Percentiles rank a stretch among this genome's conserved stretches.
phyloP scores from a whole-genome alignment of 2,797 vertebrate species.

The Triplophysa yarkandensis region DNA sequence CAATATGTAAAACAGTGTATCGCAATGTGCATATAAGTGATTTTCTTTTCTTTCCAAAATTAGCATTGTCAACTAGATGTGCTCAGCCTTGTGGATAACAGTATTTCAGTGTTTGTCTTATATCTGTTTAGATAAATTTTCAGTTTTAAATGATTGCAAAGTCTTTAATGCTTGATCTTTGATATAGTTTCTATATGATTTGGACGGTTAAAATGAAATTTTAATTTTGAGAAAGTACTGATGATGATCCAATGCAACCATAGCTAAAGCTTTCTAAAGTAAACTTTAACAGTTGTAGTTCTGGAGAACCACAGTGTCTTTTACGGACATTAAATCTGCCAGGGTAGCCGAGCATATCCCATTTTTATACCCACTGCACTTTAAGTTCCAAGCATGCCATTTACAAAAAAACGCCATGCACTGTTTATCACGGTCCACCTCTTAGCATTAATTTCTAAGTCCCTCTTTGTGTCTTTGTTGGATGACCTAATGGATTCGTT shows the following conservation, averaged over 20 bases:
- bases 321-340: slow-evolving; percentile 25
- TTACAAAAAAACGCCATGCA: background rate
- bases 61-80: slow-evolving; percentile 7
- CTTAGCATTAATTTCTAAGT: background rate
- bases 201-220: background rate
- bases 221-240: too few relatives aligned
- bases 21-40: background rate
- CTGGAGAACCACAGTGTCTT: background rate
- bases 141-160: slow-evolving; percentile 12
- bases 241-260: slow-evolving; percentile 1
- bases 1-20: slow-evolving; percentile 4
- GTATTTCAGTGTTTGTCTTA: background rate
- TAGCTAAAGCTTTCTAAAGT: slow-evolving; percentile 19
- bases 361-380: slow-evolving; percentile 6
- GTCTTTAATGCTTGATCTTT: slow-evolving; percentile 13
- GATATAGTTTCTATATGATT: slow-evolving; percentile 7
- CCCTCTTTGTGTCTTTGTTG: background rate
- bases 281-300: slow-evolving; percentile 6
- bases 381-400: background rate
- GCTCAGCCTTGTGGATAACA: background rate
- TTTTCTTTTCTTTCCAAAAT: slow-evolving; percentile 9
- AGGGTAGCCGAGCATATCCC: slow-evolving; percentile 1
- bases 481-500: slow-evolving; percentile 28
- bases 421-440: background rate
- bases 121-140: background rate